These are phyloP conservation scores for Microtus montanus DNA, from an alignment of 2,113 vertebrate genomes.

Conservation along the genomic window DNA sequence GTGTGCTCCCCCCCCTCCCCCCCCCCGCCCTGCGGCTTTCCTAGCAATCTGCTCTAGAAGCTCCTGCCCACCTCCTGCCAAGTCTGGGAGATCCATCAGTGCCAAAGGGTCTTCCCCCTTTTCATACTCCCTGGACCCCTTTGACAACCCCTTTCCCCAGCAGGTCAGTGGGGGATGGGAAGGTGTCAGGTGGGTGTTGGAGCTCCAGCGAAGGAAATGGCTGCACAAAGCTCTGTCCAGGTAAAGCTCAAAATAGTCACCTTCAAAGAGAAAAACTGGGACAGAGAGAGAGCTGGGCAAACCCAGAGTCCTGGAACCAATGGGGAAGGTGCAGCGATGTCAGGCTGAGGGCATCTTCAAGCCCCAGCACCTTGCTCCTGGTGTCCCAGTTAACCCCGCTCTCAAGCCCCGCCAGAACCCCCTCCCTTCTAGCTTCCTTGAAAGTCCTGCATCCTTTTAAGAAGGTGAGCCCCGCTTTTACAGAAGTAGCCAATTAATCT, in stretches of 20 bases:
- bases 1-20: background rate
- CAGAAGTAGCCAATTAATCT: conserved; percentile 3
- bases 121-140: background rate
- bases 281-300: background rate
- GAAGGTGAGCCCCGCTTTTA: conserved; percentile 7
- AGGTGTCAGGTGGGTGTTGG: conserved; percentile 27
- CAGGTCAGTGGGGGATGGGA: background rate
- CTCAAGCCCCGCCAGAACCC: background rate
- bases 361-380: background rate
- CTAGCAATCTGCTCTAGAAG: background rate
- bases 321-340: background rate
- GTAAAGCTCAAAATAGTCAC: conserved; percentile 68
- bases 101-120: background rate
- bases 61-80: background rate
- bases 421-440: background rate
- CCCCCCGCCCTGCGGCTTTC: background rate
- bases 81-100: background rate
- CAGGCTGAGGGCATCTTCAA: background rate
- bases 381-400: background rate
- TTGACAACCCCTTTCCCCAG: background rate
- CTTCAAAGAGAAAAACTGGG: conserved; percentile 69
- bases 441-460: conserved; percentile 34
- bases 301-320: background rate
- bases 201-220: conserved; percentile 53
- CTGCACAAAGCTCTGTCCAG: conserved; percentile 53